Evolutionary conservation across 2,797 vertebrate genomes (phyloP).

Genomic region (Notamacropus eugenii): DNA sequence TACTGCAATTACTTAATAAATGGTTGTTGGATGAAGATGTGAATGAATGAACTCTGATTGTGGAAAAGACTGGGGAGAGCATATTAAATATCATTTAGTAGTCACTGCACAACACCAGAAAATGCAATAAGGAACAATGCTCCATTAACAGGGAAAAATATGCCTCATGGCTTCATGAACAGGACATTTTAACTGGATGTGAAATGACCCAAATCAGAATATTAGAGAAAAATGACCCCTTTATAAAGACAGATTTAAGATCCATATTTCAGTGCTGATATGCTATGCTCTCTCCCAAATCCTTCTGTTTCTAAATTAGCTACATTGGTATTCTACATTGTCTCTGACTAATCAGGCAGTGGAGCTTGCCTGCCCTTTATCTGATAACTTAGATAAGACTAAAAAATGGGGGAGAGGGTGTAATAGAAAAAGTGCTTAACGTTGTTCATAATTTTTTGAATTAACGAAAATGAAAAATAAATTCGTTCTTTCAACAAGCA

Average conservation of each 20-base stretch:
- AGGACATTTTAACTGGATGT: not conserved
- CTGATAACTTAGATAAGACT: not conserved
- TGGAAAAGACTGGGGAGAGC: not conserved
- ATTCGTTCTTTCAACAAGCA: not conserved
- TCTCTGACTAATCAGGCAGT: not conserved
- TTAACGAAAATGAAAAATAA: not conserved
- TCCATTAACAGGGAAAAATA: not conserved
- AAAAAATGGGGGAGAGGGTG: not conserved
- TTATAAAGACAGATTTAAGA: not conserved
- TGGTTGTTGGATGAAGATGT: not conserved
- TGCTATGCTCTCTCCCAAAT: not conserved
- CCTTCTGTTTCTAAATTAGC: not conserved
- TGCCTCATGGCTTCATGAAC: not conserved
- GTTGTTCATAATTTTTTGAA: not conserved
- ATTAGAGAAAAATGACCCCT: not conserved
- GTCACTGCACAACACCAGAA: not conserved
- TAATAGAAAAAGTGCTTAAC: not conserved
- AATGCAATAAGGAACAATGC: not conserved
- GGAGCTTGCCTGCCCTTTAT: not conserved
- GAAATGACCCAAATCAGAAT: not conserved
- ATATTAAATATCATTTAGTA: conserved; percentile 6
- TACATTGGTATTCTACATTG: not conserved
- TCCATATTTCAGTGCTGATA: not conserved
- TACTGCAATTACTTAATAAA: not conserved
- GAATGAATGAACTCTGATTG: not conserved